Evolutionary conservation across 2,113 vertebrate genomes (phyloP), one percentile per base, ranked within the genome.

Genomic region (Galeopterus variegatus): DNA sequence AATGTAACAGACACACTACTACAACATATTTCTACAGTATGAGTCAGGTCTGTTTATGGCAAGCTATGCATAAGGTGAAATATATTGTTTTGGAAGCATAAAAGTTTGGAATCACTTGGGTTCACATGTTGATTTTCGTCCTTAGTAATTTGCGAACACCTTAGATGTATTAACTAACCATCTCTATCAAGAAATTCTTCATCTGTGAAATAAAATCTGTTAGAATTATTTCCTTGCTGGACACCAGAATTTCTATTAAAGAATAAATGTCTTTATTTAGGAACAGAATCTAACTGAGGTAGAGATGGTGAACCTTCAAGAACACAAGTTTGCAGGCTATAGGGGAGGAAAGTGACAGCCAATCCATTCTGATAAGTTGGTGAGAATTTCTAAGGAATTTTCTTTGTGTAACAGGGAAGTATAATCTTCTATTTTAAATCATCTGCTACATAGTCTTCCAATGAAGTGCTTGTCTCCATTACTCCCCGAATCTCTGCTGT

Each of bases 81-180:
- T 60, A 64, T 65, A 41, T 94, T 92, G 52, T 17, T 21, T 77
- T 92, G 54, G 60, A 60, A 76, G 28, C n/a, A 52, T 48, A 58
- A 60, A 88, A 36, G 8, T 77, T 94, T 87, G 31, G 45, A 91
- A 93, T 77, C 33, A 89, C 17, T 81, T 86, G 65, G 9, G 2
- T 60, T 89, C 36, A 45, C 23, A 45, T 60, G 12, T 64, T 88
- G 28, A 58, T 72, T 88, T n/a, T 88, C 60, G 24, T 72, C 41
- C 52, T 90, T 93, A 36, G 23, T 58, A 95, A 79, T 45, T 45
- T 95, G 24, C 50, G 48, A 97, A 90, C 7, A 95, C 12, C 50
- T 81, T 24, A 72, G 48, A 73, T 8, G 36, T 36, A 12, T 65
- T 45, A 77, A 85, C 81, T 81, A 85, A 70, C 4, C 21, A 73